Percentiles rank a stretch among this genome's conserved stretches.
These are phyloP conservation scores for Syngnathus rostellatus DNA, from an alignment of 2,797 vertebrate genomes.

Conservation along the genomic window DNA sequence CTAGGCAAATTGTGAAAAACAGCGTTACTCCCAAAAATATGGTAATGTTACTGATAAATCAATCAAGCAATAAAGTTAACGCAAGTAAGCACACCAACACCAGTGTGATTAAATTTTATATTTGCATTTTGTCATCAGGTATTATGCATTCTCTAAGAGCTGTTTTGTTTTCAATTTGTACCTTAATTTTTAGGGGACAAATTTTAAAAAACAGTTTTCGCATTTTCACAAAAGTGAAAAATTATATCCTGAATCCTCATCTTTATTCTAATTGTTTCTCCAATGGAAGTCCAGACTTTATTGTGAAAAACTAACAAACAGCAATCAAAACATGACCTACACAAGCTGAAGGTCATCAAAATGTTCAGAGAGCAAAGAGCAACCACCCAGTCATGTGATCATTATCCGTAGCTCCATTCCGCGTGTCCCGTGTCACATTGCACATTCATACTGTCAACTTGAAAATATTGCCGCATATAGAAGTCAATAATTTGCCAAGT, in stretches of 20 bases:
- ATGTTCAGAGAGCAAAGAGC: not conserved
- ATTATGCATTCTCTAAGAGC: not conserved
- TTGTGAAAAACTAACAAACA: not conserved
- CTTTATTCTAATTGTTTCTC: not conserved
- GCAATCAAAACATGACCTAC: not conserved
- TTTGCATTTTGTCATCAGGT: not conserved
- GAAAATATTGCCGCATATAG: not conserved
- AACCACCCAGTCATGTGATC: not conserved
- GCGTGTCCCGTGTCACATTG: not conserved
- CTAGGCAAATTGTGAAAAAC: too few relatives aligned
- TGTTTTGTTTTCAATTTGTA: too few relatives aligned
- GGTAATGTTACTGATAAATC: too few relatives aligned
- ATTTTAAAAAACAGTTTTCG: not conserved
- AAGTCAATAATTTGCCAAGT: conserved; percentile 9
- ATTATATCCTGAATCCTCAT: not conserved
- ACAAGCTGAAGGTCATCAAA: not conserved
- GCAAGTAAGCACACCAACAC: too few relatives aligned
- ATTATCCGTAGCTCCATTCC: not conserved
- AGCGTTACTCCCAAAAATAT: too few relatives aligned
- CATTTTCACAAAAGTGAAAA: not conserved
- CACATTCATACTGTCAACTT: not conserved
- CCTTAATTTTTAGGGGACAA: too few relatives aligned
- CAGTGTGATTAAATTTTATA: too few relatives aligned
- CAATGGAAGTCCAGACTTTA: not conserved
- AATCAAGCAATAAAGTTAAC: too few relatives aligned